These are phyloP conservation scores for Hymenochirus boettgeri DNA, from an alignment of 2,113 vertebrate genomes.

Conservation along the genomic window DNA sequence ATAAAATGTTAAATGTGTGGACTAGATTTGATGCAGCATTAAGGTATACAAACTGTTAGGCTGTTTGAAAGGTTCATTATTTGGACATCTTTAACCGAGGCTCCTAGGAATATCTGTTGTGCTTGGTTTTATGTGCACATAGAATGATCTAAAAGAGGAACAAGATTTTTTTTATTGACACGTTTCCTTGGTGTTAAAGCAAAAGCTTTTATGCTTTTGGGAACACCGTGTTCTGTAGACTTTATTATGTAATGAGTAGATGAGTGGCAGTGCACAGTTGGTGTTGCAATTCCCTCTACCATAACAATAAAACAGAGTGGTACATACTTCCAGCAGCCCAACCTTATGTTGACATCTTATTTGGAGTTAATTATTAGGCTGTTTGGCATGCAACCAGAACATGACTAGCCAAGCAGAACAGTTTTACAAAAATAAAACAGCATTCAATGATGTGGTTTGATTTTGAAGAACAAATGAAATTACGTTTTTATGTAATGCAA, in stretches of 20 bases:
- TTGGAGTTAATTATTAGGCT: constrained; percentile 24
- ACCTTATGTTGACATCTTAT: constrained; percentile 13
- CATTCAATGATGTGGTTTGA: no score
- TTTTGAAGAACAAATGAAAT: no score
- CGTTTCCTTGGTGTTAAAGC: constrained; percentile 21
- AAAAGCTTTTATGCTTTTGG: constrained; percentile 25
- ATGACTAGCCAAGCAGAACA: not conserved
- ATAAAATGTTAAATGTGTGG: no score
- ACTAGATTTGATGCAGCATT: no score
- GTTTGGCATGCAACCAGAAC: constrained; percentile 8
- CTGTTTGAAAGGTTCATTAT: no score
- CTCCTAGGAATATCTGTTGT: no score
- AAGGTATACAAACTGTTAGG: no score
- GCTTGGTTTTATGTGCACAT: no score
- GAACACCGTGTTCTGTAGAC: constrained; percentile 25
- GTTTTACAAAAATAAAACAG: no score
- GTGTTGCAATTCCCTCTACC: constrained; percentile 21
- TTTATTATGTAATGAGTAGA: constrained; percentile 17
- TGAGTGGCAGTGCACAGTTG: constrained; percentile 16
- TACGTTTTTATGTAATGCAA: no score
- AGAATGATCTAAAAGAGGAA: no score
- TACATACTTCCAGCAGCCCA: not conserved
- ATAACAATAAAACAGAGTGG: constrained; percentile 9
- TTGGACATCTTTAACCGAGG: no score
- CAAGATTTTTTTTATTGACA: not conserved